Percentiles rank a stretch among this genome's conserved stretches.
Conservation (phyloP, 2,113 vertebrate genomes). For the human region GRCh38 chr4:45340501-45341000, state of each 20-base stretch:
- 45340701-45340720: neutral
- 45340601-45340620: neutral
- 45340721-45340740: neutral
- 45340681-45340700: neutral
- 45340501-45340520: slow-evolving; percentile 14
- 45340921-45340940: neutral
- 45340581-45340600: neutral
- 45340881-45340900: neutral
- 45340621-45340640: neutral
- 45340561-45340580: neutral
- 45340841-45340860: neutral
- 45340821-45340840: neutral
- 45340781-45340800: slow-evolving; percentile 4
- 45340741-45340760: neutral
- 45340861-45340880: neutral
- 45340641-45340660: neutral
- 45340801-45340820: neutral
- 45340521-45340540: slow-evolving; percentile 12
- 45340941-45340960: neutral
- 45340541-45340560: neutral
- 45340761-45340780: neutral
- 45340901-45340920: neutral
- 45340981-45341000: neutral
- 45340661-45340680: neutral
- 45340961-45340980: neutral